A percentile compares a stretch with the other conserved stretches of the same genome.
Evolutionary conservation across 2,113 vertebrate genomes (phyloP).

Genomic region (Pristiophorus japonicus): DNA sequence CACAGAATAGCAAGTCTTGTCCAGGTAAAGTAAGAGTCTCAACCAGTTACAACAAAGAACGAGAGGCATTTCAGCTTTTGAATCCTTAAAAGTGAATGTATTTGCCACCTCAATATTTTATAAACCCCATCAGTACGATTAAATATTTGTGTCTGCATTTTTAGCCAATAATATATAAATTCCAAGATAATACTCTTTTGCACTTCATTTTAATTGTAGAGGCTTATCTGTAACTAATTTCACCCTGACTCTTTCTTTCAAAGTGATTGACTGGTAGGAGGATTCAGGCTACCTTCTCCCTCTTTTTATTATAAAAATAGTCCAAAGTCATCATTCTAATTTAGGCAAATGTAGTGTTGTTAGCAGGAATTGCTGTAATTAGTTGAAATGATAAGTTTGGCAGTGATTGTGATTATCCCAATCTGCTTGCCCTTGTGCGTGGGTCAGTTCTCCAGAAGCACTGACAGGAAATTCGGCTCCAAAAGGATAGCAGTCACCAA

Average conservation of each 20-base stretch:
- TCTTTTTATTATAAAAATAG: neutral
- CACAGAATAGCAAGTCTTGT: neutral
- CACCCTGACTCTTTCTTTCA: neutral
- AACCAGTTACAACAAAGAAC: neutral
- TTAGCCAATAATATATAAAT: neutral
- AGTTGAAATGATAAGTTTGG: conserved; percentile 4
- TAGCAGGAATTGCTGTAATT: neutral
- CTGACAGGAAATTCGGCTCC: neutral
- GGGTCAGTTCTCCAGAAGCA: neutral
- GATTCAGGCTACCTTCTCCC: too few species aligned
- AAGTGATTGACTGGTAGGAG: too few species aligned
- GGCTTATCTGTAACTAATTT: neutral
- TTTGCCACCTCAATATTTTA: neutral
- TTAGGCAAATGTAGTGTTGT: conserved; percentile 4
- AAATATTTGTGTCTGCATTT: neutral
- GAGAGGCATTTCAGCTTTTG: neutral
- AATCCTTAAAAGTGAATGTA: neutral
- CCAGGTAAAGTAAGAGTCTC: neutral
- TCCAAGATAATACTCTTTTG: neutral
- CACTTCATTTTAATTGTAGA: neutral
- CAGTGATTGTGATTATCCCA: conserved; percentile 16
- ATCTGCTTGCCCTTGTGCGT: neutral
- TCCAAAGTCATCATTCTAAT: neutral
- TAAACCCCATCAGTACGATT: neutral
- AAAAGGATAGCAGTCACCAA: neutral